Base-by-base conservation (phyloP, 2,113 vertebrate genomes). In the Oncorhynchus nerka region DNA sequence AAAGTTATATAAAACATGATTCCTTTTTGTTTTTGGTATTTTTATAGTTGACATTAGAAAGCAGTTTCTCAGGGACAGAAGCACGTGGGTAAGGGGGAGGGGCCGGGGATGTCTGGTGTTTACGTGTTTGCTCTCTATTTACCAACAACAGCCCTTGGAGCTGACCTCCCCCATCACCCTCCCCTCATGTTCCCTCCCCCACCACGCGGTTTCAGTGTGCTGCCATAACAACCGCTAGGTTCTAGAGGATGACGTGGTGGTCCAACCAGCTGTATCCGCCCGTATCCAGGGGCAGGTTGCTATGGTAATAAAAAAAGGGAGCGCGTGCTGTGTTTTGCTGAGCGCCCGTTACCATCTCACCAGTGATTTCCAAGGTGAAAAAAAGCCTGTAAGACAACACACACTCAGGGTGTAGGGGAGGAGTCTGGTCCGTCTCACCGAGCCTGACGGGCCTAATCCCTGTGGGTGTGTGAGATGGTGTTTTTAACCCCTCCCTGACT, bases 201-300 rank as follows among this genome's bases (percentile, higher is more conserved):
- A 12, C 24, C 87, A 84, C 86, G 82, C 89, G 88, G 89, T 88
- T 90, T 83, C 84, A 88, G 87, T 88, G 84, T 61, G 75, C 76
- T 75, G 8, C 70, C 88, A 81, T 89, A 91, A 92, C 91, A 93
- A 90, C 88, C 34, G 85, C 81, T 73, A 55, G 85, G 87, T 85
- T 89, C 70, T 62, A 64, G 81, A 81, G 83, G 68, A 48, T 45
- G 55, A 13, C n/a, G 39, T 51, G 22, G 57, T 71, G 74, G 89
- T 88, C 93, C 93, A 94, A 94, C 92, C 93, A 93, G 89, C 93
- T 92, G 93, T 93, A 93, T 93, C 2, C 1, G 7, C 34, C 34
- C 7, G 6, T 8, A 39, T 8, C 93, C 87, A 90, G 87, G 93
- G 92, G 72, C 81, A 81, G 88, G 92, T 91, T 92, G 87, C 91